Conservation (phyloP, 2,113 vertebrate genomes). For the Esox niger region DNA sequence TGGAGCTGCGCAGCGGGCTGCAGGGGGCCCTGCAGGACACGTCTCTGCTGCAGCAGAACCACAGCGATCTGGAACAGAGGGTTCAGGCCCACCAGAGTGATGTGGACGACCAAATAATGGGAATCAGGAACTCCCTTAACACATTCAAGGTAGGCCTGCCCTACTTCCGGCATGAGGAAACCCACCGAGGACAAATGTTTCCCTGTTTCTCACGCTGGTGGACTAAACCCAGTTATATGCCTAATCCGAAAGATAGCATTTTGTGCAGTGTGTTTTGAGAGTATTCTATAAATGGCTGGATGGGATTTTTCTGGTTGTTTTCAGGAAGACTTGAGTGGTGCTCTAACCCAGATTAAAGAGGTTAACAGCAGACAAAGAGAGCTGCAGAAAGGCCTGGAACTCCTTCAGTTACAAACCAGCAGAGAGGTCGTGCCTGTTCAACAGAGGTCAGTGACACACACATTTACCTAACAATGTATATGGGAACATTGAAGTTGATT, state of each 20-base stretch:
- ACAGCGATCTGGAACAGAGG: constrained; percentile 85
- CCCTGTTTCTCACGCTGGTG: too few species aligned
- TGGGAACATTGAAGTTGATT: background rate
- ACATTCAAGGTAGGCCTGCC: constrained; percentile 90
- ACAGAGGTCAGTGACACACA: constrained; percentile 54
- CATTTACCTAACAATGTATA: background rate
- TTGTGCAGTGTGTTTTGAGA: too few species aligned
- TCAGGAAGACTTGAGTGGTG: constrained; percentile 88
- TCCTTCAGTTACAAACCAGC: constrained; percentile 79
- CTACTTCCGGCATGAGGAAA: background rate
- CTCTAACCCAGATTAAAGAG: constrained; percentile 86
- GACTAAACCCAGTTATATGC: too few species aligned
- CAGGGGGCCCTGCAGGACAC: constrained; percentile 83
- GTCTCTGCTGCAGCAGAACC: constrained; percentile 82
- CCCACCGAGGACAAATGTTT: background rate
- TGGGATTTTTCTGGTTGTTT: background rate
- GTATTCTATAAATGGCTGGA: background rate
- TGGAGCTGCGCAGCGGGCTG: constrained; percentile 88
- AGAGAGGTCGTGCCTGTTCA: constrained; percentile 56
- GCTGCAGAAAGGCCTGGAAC: constrained; percentile 83
- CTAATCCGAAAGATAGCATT: too few species aligned
- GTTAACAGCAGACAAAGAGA: constrained; percentile 86
- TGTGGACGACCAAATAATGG: constrained; percentile 88
- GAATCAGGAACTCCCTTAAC: constrained; percentile 91
- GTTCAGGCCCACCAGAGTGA: constrained; percentile 84